Base-by-base conservation (phyloP, 1,140 invertebrate genomes). In the Berghia stephanieae region DNA sequence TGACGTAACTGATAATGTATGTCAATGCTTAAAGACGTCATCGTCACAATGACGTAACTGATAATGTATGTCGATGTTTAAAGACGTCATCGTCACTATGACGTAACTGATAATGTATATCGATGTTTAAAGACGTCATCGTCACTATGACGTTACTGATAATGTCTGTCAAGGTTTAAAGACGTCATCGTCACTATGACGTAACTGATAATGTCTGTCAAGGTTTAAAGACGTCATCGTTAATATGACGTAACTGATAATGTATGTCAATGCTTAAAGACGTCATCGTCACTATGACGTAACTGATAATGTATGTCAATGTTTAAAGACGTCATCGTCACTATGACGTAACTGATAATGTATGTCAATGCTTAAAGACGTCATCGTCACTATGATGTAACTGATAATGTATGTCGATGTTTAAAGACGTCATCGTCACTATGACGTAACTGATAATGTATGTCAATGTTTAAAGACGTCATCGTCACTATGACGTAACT, bases 281-380 rank as follows among this genome's bases (percentile, higher is more conserved):
- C n/a, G 55, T 24, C n/a, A 60, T 21, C n/a, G 55, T 24, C n/a
- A 60, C n/a, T 24, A 31, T 24, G 55, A 60, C n/a, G 31, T 21
- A 60, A 31, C 5, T 5, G 31, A n/a, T 63, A 10, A 13, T 63
- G 57, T 5, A 24, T 43, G 40, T 46, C 43, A 72, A 16, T 44
- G 49, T 10, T 75, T 57, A n/a, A n/a, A n/a, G n/a, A n/a, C n/a
- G n/a, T n/a, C n/a, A n/a, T n/a, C n/a, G n/a, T n/a, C n/a, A n/a
- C n/a, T n/a, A n/a, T n/a, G n/a, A n/a, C n/a, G n/a, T n/a, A n/a
- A n/a, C n/a, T n/a, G n/a, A n/a, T n/a, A n/a, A n/a, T n/a, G n/a
- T n/a, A n/a, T n/a, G n/a, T n/a, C n/a, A n/a, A n/a, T n/a, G n/a
- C 42, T 85, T 83, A 77, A 86, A 84, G 0, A 85, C 82, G 24